These are phyloP conservation scores for Drosophila baimaii DNA, from an alignment of 1,140 invertebrate species.

Conservation along the genomic window DNA sequence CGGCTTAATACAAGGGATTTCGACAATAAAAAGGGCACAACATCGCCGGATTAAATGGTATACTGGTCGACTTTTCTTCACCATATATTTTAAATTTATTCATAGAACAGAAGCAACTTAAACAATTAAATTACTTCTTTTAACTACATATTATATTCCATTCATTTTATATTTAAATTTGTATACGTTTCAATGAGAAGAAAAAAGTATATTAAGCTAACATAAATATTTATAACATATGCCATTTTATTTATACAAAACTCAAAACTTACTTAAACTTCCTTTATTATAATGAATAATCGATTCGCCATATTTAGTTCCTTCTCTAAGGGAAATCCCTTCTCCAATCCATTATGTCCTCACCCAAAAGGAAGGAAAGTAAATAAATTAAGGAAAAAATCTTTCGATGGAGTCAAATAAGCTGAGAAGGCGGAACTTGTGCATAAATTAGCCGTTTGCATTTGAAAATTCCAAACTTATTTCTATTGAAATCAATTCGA, in stretches of 20 bases:
- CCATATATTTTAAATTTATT: too few species aligned
- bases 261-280: not conserved
- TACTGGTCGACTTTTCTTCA: not conserved
- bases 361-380: constrained; percentile 53
- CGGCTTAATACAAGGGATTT: not conserved
- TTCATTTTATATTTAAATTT: too few species aligned
- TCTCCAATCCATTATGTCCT: constrained; percentile 22
- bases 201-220: too few species aligned
- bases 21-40: not conserved
- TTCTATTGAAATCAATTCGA: constrained; percentile 71
- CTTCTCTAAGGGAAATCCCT: not conserved
- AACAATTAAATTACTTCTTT: too few species aligned
- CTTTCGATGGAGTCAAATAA: constrained; percentile 49
- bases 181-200: too few species aligned
- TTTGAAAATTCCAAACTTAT: constrained; percentile 75
- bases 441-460: constrained; percentile 81
- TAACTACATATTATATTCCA: not conserved
- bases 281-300: constrained; percentile 5
- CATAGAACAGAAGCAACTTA: too few species aligned
- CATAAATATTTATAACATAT: too few species aligned
- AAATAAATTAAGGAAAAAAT: constrained; percentile 65
- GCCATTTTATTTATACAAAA: not conserved
- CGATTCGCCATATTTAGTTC: not conserved
- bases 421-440: constrained; percentile 71
- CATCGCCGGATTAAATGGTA: not conserved